Evolutionary conservation across 2,797 vertebrate species (phyloP), one percentile per base, ranked within the genome.

Genomic region (Acanthopagrus latus): DNA sequence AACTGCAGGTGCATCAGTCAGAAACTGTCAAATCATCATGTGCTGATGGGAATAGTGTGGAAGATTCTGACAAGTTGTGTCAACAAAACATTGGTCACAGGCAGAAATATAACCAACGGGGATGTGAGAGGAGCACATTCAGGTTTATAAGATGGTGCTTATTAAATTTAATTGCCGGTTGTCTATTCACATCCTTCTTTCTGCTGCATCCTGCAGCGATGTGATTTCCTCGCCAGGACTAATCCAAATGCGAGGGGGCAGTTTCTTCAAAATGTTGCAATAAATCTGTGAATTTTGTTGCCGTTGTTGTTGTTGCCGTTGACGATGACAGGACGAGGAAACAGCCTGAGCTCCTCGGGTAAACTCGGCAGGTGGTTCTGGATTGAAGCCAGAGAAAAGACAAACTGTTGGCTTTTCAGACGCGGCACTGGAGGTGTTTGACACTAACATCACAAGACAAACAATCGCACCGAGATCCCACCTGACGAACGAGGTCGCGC

Each of bases 291-390:
- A 46, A 13, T 55, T 11, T 18, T 20, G 23, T 16, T 21, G 27
- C 2, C 20, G 43, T 3, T 70, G 50, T 12, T 59, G 23, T 6
- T 25, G n/a, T n/a, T n/a, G n/a, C n/a, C n/a, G n/a, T n/a, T n/a
- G n/a, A n/a, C n/a, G 71, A 71, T 29, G 70, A 68, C 48, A 52
- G 76, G 33, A 46, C 0, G 55, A n/a, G 25, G 51, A 21, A 76
- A 56, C 57, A 71, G 76, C 56, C 48, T 18, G 51, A 67, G 51
- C 64, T 82, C 71, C 66, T 58, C 51, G 20, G 71, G 62, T 69
- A 78, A 67, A 50, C 71, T 64, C 27, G 2, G 60, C 81, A 86
- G 85, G 80, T 69, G 63, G 80, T 56, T 69, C 33, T 79, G 76
- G 69, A 62, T 11, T 2, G 29, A 14, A 67, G 68, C 63, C 78